A percentile compares a stretch with the other conserved stretches of the same genome.
Conservation (phyloP, 2,888 invertebrate species). For the Seira sanloemensis region DNA sequence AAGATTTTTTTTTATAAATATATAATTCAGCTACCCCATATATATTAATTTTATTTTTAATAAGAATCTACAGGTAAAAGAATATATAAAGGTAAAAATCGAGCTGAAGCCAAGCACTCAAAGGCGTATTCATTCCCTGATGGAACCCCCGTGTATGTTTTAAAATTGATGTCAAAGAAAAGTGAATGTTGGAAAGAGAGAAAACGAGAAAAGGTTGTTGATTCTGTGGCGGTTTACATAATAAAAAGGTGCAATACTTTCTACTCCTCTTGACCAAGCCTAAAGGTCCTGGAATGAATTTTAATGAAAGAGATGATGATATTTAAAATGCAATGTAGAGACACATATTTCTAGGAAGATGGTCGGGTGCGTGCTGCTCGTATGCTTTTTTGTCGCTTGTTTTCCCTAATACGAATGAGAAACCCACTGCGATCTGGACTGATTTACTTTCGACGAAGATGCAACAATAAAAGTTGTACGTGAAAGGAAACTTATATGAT, state of each 20-base stretch:
- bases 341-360: slow-evolving; percentile 24
- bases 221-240: neutral
- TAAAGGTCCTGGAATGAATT: neutral
- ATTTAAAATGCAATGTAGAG: slow-evolving; percentile 30
- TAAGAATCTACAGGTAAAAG: no score
- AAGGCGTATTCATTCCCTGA: slow-evolving; percentile 40
- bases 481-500: slow-evolving; percentile 26
- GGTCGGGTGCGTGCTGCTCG: slow-evolving; percentile 43
- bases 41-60: no score
- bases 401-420: slow-evolving; percentile 43
- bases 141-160: slow-evolving; percentile 47
- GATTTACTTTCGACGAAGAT: slow-evolving; percentile 54
- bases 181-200: neutral
- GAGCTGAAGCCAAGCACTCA: no score
- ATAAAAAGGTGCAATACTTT: neutral
- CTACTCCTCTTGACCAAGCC: neutral
- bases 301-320: slow-evolving; percentile 12
- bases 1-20: no score
- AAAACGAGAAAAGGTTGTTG: no score
- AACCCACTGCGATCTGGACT: slow-evolving; percentile 47
- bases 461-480: slow-evolving; percentile 45
- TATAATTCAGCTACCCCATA: no score
- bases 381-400: slow-evolving; percentile 46
- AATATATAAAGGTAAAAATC: no score
- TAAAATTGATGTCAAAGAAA: slow-evolving; percentile 49